phyloP scores from a whole-genome alignment of 2,888 invertebrate genomes.

The Dryocosmus kuriphilus region DNA sequence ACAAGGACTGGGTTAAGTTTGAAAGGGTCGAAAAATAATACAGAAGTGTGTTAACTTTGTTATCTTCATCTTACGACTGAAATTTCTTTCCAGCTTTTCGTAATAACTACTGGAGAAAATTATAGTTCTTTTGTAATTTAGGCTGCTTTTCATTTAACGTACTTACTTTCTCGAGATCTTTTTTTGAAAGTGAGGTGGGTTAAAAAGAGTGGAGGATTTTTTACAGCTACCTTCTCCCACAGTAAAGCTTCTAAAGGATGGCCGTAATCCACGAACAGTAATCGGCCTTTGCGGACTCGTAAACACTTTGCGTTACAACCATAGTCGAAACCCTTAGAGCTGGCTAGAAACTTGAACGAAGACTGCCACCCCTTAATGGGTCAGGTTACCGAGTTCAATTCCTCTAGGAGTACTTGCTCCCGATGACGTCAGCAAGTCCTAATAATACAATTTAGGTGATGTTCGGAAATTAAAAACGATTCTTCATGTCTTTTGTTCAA shows the following conservation, averaged over 20 bases:
- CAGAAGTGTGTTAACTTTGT: neutral
- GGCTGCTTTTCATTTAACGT: neutral
- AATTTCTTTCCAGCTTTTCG: neutral
- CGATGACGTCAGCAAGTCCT: slow-evolving; percentile 61
- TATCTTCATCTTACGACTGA: neutral
- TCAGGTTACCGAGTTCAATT: slow-evolving; percentile 65
- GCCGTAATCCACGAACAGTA: slow-evolving; percentile 59
- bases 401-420: slow-evolving; percentile 61
- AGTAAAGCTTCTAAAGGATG: slow-evolving; percentile 36
- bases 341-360: slow-evolving; percentile 66
- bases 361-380: slow-evolving; percentile 66
- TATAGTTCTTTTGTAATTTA: neutral
- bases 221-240: slow-evolving; percentile 29
- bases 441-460: slow-evolving; percentile 47
- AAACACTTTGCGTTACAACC: slow-evolving; percentile 67
- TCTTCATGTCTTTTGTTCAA: neutral
- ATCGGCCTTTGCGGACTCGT: slow-evolving; percentile 73
- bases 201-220: slow-evolving; percentile 5
- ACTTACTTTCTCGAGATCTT: slow-evolving; percentile 3
- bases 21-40: slow-evolving; percentile 45
- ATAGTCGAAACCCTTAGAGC: slow-evolving; percentile 65
- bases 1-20: slow-evolving; percentile 53
- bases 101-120: neutral
- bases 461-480: neutral
- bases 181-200: neutral